Conservation (phyloP, 2,113 vertebrate genomes). For the Eubucco bourcierii region DNA sequence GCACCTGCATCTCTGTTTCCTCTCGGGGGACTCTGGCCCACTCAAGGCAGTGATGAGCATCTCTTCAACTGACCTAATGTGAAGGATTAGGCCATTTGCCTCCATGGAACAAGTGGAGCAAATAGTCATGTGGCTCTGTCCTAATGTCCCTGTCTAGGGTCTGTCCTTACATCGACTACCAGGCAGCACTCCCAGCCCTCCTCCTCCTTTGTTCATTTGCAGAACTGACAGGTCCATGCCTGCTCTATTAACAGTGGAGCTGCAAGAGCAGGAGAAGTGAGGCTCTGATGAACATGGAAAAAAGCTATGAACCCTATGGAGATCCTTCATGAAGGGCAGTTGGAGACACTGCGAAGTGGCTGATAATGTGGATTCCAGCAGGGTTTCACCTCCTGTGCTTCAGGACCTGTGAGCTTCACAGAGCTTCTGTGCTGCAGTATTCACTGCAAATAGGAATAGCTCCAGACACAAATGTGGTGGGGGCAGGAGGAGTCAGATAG, state of each 20-base stretch:
- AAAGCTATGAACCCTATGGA: neutral
- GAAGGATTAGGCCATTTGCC: no score
- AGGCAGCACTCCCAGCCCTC: no score
- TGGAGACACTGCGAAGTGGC: neutral
- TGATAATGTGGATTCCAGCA: neutral
- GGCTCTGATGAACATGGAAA: neutral
- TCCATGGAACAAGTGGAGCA: no score
- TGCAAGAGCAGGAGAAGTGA: neutral
- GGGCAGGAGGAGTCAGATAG: constrained; percentile 31
- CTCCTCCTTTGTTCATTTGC: no score
- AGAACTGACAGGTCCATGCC: neutral
- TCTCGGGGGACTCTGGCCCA: no score
- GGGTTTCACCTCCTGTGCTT: neutral
- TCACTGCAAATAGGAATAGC: constrained; percentile 25
- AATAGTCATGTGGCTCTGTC: no score
- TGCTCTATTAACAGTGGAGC: neutral
- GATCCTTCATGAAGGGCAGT: neutral
- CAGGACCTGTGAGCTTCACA: constrained; percentile 19
- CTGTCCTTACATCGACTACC: no score
- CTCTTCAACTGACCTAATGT: no score
- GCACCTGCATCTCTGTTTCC: no score
- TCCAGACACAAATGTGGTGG: neutral
- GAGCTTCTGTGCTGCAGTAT: constrained; percentile 39
- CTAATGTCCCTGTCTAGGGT: no score
- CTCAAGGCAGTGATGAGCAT: no score